Evolutionary conservation across 2,797 vertebrate genomes (phyloP).

Genomic region (Cheirogaleus major): DNA sequence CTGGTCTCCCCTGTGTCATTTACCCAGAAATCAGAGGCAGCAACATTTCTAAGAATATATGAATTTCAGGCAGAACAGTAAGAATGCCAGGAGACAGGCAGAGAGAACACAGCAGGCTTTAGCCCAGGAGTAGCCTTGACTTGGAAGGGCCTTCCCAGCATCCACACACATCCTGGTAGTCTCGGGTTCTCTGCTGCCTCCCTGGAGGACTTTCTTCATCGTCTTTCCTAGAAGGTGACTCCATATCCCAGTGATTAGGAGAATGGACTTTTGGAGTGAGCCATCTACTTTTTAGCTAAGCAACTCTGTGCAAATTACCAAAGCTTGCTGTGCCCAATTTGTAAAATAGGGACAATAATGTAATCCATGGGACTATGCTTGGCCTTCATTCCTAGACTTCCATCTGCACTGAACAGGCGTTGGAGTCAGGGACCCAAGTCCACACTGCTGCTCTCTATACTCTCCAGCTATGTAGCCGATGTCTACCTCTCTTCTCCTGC

Average conservation of each 20-base stretch:
- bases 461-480: background rate
- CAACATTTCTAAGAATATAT: conserved; percentile 38
- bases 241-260: background rate
- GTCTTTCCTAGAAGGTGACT: background rate
- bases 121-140: background rate
- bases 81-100: background rate
- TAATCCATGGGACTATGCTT: background rate
- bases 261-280: background rate
- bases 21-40: conserved; percentile 64
- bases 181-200: background rate
- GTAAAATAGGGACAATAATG: background rate
- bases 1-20: conserved; percentile 28
- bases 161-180: background rate
- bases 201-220: background rate
- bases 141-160: background rate
- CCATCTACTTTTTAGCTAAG: background rate
- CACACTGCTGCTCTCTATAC: background rate
- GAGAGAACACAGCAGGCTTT: background rate
- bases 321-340: background rate
- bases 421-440: background rate
- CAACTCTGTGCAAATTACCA: background rate
- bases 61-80: conserved; percentile 39
- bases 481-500: background rate
- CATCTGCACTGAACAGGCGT: background rate
- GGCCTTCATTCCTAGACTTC: background rate